A percentile compares a stretch with the other conserved stretches of the same genome.
Conservation (phyloP, 2,888 invertebrate species). For the Drosophila ustulata region DNA sequence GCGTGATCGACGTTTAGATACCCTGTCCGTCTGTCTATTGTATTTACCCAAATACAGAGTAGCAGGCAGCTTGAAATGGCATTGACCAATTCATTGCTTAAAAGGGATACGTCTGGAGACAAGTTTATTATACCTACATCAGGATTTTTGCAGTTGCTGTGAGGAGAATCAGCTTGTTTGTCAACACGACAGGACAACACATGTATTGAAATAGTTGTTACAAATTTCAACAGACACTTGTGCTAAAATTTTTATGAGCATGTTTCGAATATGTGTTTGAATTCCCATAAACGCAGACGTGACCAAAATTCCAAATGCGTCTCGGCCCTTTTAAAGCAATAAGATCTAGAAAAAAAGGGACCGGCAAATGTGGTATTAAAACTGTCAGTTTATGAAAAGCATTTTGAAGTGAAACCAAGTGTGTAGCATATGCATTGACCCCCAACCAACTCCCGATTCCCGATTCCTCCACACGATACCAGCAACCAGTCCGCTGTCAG, state of each 20-base stretch:
- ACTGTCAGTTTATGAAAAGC: conserved; percentile 36
- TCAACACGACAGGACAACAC: neutral
- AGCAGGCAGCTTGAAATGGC: neutral
- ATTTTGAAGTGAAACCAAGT: conserved; percentile 31
- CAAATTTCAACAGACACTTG: conserved; percentile 36
- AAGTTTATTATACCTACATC: conserved; percentile 1
- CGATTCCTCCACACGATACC: too few species aligned
- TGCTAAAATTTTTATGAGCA: conserved; percentile 50
- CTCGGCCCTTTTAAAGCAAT: conserved; percentile 25
- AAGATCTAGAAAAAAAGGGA: conserved; percentile 21
- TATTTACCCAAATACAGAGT: neutral
- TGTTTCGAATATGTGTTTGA: conserved; percentile 48
- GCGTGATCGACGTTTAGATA: neutral
- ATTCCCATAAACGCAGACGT: conserved; percentile 58
- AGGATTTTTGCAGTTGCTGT: too few species aligned
- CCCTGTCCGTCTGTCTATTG: neutral
- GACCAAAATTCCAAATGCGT: conserved; percentile 44
- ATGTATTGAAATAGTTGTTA: conserved; percentile 19
- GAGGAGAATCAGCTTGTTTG: neutral
- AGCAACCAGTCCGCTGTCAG: conserved; percentile 12
- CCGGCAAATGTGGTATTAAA: conserved; percentile 26
- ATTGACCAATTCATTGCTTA: neutral
- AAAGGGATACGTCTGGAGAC: neutral
- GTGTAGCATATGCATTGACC: conserved; percentile 8
- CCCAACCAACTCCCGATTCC: neutral